Conservation (phyloP, 2,113 vertebrate species). For the Tiliqua scincoides region DNA sequence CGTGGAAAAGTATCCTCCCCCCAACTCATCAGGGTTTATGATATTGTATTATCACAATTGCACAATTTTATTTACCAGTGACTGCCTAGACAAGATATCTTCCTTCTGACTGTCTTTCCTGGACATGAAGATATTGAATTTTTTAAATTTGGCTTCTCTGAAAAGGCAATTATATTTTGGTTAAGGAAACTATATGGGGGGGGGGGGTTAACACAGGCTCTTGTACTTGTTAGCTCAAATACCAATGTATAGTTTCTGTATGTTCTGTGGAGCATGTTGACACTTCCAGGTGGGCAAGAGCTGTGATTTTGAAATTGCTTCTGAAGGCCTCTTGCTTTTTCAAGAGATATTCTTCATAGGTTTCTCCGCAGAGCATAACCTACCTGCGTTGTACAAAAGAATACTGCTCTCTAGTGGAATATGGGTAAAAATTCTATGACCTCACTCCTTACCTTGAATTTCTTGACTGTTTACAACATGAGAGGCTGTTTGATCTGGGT, state of each 20-base stretch:
- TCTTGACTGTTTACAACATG: constrained; percentile 45
- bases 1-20: not conserved
- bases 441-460: constrained; percentile 59
- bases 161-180: constrained; percentile 7
- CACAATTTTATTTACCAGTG: not conserved
- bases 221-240: not conserved
- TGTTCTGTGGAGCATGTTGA: constrained; percentile 17
- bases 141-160: constrained; percentile 2
- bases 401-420: constrained; percentile 87
- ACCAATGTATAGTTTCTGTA: constrained; percentile 5
- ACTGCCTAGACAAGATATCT: not conserved
- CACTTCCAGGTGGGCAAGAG: not conserved
- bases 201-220: not conserved
- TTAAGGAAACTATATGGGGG: not conserved
- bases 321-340: constrained; percentile 38
- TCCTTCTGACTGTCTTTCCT: not conserved
- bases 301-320: constrained; percentile 2
- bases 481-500: constrained; percentile 63
- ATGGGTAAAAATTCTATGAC: constrained; percentile 67
- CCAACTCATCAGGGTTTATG: not conserved
- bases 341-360: constrained; percentile 22
- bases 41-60: not conserved
- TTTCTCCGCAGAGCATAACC: constrained; percentile 55
- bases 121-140: not conserved
- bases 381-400: constrained; percentile 82